Conservation (phyloP, 2,113 vertebrate genomes). For the Heloderma charlesbogerti region DNA sequence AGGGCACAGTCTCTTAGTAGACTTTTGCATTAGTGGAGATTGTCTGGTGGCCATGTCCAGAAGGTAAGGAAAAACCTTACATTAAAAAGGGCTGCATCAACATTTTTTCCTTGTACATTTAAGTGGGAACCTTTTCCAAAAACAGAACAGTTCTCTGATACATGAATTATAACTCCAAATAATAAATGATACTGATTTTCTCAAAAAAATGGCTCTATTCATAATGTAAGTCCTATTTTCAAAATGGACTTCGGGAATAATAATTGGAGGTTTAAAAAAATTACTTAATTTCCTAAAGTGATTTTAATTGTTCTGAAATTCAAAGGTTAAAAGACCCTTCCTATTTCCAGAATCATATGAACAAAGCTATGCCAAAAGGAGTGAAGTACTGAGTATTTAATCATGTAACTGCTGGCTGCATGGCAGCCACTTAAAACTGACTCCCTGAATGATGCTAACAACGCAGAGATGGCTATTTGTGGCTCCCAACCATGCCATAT, state of each 20-base stretch:
- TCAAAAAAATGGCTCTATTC: background rate
- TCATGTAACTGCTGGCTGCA: background rate
- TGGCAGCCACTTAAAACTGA: background rate
- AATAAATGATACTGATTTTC: background rate
- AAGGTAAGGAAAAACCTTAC: conserved; percentile 1
- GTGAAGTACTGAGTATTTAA: background rate
- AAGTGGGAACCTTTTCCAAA: background rate
- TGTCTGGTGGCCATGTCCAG: background rate
- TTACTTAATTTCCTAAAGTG: background rate
- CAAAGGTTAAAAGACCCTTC: background rate
- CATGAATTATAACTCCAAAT: fast-evolving
- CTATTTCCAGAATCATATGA: background rate
- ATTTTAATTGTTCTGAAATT: background rate
- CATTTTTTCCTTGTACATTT: background rate
- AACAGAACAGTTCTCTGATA: background rate
- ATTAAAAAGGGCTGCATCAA: background rate
- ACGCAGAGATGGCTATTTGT: background rate
- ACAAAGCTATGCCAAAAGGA: background rate
- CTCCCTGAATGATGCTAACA: background rate
- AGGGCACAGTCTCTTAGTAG: background rate
- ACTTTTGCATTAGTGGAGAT: background rate
- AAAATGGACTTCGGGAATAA: background rate
- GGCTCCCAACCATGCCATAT: background rate
- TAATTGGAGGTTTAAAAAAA: background rate
- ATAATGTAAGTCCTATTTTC: fast-evolving